Conservation (phyloP, 2,797 vertebrate genomes). For the Poecilia gillii region DNA sequence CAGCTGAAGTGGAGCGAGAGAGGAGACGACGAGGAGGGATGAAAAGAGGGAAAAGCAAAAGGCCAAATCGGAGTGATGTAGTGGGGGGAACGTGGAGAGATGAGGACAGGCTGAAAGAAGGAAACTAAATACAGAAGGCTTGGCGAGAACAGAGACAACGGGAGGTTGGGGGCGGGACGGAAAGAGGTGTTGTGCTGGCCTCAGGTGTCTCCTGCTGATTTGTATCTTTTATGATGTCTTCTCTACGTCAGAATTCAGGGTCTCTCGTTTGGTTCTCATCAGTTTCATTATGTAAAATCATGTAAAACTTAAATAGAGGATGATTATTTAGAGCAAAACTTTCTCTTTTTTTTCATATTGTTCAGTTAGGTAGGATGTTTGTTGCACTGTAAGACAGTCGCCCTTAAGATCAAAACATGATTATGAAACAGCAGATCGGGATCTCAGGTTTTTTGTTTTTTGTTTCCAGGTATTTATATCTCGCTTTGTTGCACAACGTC, state of each 20-base stretch:
- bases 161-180: conserved; percentile 2
- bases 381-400: not conserved
- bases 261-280: conserved; percentile 38
- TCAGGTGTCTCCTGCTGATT: conserved; percentile 58
- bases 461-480: conserved; percentile 4
- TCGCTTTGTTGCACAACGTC: not conserved
- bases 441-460: not conserved
- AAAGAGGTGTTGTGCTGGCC: conserved; percentile 54
- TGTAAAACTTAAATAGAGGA: conserved; percentile 2
- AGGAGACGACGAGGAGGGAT: conserved; percentile 28
- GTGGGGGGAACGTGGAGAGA: conserved; percentile 30
- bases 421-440: not conserved
- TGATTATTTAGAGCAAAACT: not conserved
- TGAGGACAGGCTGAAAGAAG: conserved; percentile 37
- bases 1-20: conserved; percentile 63
- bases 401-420: conserved; percentile 2
- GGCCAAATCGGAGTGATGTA: conserved; percentile 58
- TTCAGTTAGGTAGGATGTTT: not conserved
- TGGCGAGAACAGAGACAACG: conserved; percentile 19
- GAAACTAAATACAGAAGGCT: conserved; percentile 29
- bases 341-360: not conserved
- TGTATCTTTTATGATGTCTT: conserved; percentile 61
- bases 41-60: conserved; percentile 41
- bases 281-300: conserved; percentile 17
- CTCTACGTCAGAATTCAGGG: conserved; percentile 58